Evolutionary conservation across 2,797 vertebrate genomes (phyloP).

Genomic region (Dromococcyx pavoninus): DNA sequence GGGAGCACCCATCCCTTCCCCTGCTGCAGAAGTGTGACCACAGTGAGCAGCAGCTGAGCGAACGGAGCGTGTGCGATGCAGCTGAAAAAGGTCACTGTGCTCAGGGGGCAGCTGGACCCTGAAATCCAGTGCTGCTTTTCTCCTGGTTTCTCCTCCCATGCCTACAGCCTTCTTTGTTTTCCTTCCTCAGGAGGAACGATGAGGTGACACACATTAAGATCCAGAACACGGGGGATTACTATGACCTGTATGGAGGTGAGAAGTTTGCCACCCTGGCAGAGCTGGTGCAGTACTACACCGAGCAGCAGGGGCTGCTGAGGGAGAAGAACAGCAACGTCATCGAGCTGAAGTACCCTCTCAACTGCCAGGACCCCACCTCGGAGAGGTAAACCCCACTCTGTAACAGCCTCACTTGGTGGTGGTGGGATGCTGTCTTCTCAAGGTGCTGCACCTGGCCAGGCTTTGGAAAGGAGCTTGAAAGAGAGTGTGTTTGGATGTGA

Average conservation of each 20-base stretch:
- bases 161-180: background rate
- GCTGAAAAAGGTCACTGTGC: no score
- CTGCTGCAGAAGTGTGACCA: background rate
- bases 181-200: constrained; percentile 76
- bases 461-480: background rate
- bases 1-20: background rate
- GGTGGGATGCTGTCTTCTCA: background rate
- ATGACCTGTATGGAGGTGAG: constrained; percentile 89
- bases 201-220: constrained; percentile 94
- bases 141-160: background rate
- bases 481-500: background rate
- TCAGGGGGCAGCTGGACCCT: background rate
- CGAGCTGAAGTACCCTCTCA: constrained; percentile 89
- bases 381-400: constrained; percentile 76
- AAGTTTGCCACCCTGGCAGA: constrained; percentile 89
- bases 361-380: constrained; percentile 90
- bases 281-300: constrained; percentile 90
- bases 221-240: constrained; percentile 90
- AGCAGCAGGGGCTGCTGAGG: constrained; percentile 87
- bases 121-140: no score
- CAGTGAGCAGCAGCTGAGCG: fast-evolving
- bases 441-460: no score
- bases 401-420: fast-evolving
- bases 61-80: fast-evolving
- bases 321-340: constrained; percentile 89